These are phyloP conservation scores for Lycodopsis pacificus DNA, from an alignment of 2,797 vertebrate genomes.

Conservation along the genomic window DNA sequence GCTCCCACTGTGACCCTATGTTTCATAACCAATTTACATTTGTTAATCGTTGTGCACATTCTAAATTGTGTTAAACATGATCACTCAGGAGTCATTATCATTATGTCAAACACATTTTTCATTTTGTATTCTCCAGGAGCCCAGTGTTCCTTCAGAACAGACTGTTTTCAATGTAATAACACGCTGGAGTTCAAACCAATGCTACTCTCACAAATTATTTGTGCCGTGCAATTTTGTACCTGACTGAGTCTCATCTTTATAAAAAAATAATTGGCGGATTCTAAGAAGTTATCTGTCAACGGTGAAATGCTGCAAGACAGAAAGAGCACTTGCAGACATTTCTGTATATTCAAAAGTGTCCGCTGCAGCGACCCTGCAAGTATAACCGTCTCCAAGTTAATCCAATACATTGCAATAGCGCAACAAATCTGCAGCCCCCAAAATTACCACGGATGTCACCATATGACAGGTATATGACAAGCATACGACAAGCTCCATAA, in stretches of 20 bases:
- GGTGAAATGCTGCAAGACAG: slow-evolving; percentile 13
- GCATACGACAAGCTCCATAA: slow-evolving; percentile 16
- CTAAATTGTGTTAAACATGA: slow-evolving; percentile 52
- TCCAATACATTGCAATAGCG: slow-evolving; percentile 1
- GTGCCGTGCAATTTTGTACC: slow-evolving; percentile 13
- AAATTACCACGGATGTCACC: slow-evolving; percentile 27
- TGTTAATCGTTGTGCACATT: slow-evolving; percentile 36
- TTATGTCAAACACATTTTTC: slow-evolving; percentile 40
- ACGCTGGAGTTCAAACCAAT: slow-evolving; percentile 26
- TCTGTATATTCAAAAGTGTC: background rate
- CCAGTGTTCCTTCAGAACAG: slow-evolving; percentile 8
- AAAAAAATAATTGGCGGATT: slow-evolving; percentile 12
- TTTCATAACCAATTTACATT: slow-evolving; percentile 42
- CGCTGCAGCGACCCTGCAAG: slow-evolving; percentile 3
- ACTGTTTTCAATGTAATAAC: slow-evolving; percentile 10
- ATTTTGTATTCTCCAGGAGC: slow-evolving; percentile 21
- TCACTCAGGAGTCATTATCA: slow-evolving; percentile 35
- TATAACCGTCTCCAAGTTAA: slow-evolving; percentile 8
- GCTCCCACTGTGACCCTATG: slow-evolving; percentile 38
- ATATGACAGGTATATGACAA: slow-evolving; percentile 7
- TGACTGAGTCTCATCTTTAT: slow-evolving; percentile 2
- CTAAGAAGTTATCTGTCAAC: background rate
- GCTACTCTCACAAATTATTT: slow-evolving; percentile 22
- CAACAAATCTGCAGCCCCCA: slow-evolving; percentile 14
- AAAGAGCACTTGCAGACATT: background rate